Percentiles rank a stretch among this genome's conserved stretches.
phyloP scores from a whole-genome alignment of 2,113 vertebrate genomes.

The Megaleporinus macrocephalus region DNA sequence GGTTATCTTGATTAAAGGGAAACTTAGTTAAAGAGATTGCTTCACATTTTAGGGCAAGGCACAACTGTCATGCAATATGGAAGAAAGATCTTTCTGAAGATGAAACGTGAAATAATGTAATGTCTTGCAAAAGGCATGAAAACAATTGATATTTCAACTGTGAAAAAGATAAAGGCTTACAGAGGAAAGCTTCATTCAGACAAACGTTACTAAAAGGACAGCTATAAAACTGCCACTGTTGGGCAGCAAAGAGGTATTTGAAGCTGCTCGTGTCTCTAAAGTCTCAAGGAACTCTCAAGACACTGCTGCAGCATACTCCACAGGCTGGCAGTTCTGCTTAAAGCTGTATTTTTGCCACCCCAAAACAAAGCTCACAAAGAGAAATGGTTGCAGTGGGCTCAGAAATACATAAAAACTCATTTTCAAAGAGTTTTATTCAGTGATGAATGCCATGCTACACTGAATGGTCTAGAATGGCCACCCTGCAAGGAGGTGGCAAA shows the following conservation, averaged over 20 bases:
- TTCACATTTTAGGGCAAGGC: too few species aligned
- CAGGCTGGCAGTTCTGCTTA: slow-evolving; percentile 36
- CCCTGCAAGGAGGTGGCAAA: neutral
- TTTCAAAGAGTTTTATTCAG: slow-evolving; percentile 6
- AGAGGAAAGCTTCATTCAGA: neutral
- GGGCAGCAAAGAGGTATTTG: slow-evolving; percentile 46
- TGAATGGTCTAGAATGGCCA: neutral
- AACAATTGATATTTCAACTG: neutral
- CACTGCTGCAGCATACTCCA: slow-evolving; percentile 27
- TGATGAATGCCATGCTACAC: neutral
- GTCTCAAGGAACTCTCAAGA: too few species aligned
- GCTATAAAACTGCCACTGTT: neutral
- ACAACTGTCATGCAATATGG: slow-evolving; percentile 3
- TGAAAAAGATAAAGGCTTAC: neutral
- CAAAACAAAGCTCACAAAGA: neutral
- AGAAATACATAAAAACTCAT: neutral
- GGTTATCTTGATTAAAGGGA: too few species aligned
- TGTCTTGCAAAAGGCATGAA: slow-evolving; percentile 19
- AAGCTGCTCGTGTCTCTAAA: too few species aligned
- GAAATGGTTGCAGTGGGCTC: too few species aligned
- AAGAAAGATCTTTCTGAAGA: too few species aligned
- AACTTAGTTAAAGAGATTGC: too few species aligned
- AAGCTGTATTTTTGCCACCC: slow-evolving; percentile 28
- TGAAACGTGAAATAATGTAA: neutral
- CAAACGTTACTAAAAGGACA: neutral